A percentile compares a stretch with the other conserved stretches of the same genome.
These are phyloP conservation scores for Bombyx mandarina DNA, from an alignment of 1,140 invertebrate genomes.

Conservation along the genomic window DNA sequence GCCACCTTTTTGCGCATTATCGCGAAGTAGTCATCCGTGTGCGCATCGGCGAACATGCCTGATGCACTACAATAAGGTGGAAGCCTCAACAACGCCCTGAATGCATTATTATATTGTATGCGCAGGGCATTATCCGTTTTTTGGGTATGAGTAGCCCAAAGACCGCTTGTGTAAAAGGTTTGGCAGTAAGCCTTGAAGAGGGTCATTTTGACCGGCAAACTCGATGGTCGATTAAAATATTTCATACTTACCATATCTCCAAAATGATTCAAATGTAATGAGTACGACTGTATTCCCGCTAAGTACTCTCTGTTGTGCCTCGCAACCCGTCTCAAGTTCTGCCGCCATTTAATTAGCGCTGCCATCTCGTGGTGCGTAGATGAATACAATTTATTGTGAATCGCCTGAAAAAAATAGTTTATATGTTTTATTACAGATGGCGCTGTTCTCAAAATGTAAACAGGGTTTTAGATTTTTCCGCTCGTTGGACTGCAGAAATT, in stretches of 20 bases:
- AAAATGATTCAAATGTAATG: constrained; percentile 75
- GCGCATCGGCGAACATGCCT: too few species aligned
- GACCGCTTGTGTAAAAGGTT: too few species aligned
- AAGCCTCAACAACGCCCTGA: too few species aligned
- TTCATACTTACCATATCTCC: constrained; percentile 74
- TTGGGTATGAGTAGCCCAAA: too few species aligned
- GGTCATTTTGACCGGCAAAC: too few species aligned
- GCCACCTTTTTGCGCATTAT: too few species aligned
- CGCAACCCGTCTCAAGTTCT: constrained; percentile 70
- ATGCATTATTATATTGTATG: too few species aligned
- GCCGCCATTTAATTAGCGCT: constrained; percentile 67
- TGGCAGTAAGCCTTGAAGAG: too few species aligned
- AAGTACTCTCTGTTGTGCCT: constrained; percentile 74
- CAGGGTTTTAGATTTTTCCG: not conserved
- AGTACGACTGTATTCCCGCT: constrained; percentile 73
- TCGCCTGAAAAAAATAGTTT: constrained; percentile 43
- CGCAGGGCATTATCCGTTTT: too few species aligned
- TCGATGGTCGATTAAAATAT: not conserved
- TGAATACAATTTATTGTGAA: constrained; percentile 70
- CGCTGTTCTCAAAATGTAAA: not conserved
- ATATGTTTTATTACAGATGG: not conserved
- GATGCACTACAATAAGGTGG: too few species aligned
- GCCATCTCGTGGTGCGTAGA: constrained; percentile 42
- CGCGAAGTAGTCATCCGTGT: too few species aligned
- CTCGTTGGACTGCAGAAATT: too few species aligned